Evolutionary conservation across 1,140 invertebrate genomes (phyloP), one percentile per base, ranked within the genome.

Genomic region (Bombus pyrosoma): DNA sequence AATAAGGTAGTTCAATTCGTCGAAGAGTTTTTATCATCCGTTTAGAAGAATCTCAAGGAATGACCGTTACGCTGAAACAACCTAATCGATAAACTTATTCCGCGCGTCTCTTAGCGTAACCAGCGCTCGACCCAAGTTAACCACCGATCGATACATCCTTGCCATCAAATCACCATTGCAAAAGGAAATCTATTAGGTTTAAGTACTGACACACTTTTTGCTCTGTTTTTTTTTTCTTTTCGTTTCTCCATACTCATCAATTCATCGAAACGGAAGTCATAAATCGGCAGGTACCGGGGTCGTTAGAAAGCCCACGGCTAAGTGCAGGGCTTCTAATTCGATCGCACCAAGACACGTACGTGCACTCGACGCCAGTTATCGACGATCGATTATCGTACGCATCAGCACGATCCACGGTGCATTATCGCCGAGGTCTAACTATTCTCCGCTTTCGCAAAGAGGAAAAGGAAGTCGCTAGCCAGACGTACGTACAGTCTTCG

Each of bases 301-400:
- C 37, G 34, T 39, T 69, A 75, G 39, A 71, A 5, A 39, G 22
- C 37, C 15, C 66, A 8, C 34, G 32, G 34, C 6, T 25, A 69
- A 32, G 34, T 32, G 34, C 34, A 2, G 28, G 34, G 28, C 15
- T 15, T 41, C 39, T 72, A 72, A 72, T 72, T 72, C 69, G 69
- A 43, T 72, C 69, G 39, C 5, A 9, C 28, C 39, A 28, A 28
- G 39, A 15, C 69, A n/a, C 25, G 37, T 41, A 41, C 1, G 25
- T 8, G 6, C 12, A 5, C 10, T 41, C 62, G 62, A 69, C 22
- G 62, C 12, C 28, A 22, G 53, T 81, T 85, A 85, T 80, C 32
- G n/a, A 28, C 28, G 77, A 85, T 85, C 57, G 77, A 85, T 85
- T 85, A 66, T 73, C 57, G 57, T 13, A 25, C 64, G 75, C n/a